A percentile compares a stretch with the other conserved stretches of the same genome.
Evolutionary conservation across 2,113 vertebrate species (phyloP).

Genomic region (Platysteira castanea): DNA sequence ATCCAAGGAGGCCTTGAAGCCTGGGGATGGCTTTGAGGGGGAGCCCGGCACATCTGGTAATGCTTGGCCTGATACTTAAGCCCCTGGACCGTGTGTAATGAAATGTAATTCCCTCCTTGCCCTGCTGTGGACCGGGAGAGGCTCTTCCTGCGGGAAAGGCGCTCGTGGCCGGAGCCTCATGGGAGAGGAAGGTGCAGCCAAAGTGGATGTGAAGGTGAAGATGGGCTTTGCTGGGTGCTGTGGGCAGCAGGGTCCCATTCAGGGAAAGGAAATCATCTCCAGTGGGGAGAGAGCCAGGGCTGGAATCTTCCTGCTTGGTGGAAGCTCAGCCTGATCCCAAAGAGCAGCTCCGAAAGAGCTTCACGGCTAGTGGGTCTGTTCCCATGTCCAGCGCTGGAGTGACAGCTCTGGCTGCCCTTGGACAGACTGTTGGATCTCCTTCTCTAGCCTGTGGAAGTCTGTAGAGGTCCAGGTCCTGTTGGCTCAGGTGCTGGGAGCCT

Average conservation of each 20-base stretch:
- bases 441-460: background rate
- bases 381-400: accelerated
- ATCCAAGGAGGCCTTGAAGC: background rate
- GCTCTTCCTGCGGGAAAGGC: background rate
- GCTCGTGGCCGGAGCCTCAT: accelerated
- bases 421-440: background rate
- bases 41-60: slow-evolving; percentile 49
- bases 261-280: background rate
- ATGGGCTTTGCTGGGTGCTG: background rate
- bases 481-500: accelerated
- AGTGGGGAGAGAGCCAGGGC: background rate
- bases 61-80: background rate
- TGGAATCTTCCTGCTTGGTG: background rate
- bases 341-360: accelerated
- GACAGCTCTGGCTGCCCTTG: background rate
- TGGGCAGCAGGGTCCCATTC: accelerated
- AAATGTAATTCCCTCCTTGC: background rate
- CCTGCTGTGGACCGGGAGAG: background rate
- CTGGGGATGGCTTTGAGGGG: background rate
- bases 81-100: background rate
- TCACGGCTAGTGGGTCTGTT: accelerated
- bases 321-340: background rate
- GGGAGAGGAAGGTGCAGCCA: background rate
- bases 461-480: background rate
- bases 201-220: background rate